Evolutionary conservation across 2,888 invertebrate genomes (phyloP).

Genomic region (Hemaris fuciformis): DNA sequence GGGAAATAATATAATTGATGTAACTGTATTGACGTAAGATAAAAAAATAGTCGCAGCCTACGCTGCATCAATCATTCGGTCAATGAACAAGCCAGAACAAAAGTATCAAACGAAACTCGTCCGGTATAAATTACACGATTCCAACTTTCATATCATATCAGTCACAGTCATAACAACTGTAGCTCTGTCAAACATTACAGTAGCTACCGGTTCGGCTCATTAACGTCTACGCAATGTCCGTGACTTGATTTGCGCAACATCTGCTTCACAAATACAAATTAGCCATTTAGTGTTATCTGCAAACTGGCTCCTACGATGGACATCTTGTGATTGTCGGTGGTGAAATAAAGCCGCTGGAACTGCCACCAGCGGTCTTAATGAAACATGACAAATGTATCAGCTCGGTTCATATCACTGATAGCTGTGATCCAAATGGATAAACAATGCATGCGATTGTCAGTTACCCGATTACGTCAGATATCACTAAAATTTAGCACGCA

Average conservation of each 20-base stretch:
- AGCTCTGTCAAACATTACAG: conserved; percentile 47
- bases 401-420: neutral
- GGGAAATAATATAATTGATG: too few species aligned
- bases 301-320: conserved; percentile 47
- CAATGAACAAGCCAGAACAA: conserved; percentile 15
- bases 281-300: conserved; percentile 70
- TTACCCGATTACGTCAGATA: neutral
- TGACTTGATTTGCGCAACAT: conserved; percentile 68
- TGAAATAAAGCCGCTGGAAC: conserved; percentile 46
- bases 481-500: conserved; percentile 4
- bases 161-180: conserved; percentile 44
- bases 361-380: conserved; percentile 17
- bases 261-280: conserved; percentile 66
- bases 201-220: conserved; percentile 52
- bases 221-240: conserved; percentile 41
- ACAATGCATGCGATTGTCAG: neutral
- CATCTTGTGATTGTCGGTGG: conserved; percentile 44
- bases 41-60: neutral
- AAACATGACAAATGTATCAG: conserved; percentile 9
- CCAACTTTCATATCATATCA: conserved; percentile 47
- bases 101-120: conserved; percentile 21
- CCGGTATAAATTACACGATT: conserved; percentile 34
- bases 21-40: neutral
- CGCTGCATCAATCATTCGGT: conserved; percentile 19
- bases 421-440: neutral